These are phyloP conservation scores for Mya arenaria DNA, from an alignment of 1,140 invertebrate genomes.

Conservation along the genomic window DNA sequence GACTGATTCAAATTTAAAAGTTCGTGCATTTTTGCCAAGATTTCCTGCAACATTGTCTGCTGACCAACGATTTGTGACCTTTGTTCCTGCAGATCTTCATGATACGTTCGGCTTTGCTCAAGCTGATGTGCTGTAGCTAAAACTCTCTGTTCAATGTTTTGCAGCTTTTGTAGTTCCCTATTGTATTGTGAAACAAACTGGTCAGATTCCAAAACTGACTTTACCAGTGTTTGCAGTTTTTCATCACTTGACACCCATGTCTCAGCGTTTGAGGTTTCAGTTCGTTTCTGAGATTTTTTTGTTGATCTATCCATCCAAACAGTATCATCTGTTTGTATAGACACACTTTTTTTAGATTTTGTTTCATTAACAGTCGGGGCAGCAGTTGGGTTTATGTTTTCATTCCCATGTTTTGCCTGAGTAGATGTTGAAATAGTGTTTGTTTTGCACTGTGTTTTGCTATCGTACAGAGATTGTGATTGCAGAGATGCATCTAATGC, in stretches of 20 bases:
- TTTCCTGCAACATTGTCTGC: not conserved
- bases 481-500: not conserved
- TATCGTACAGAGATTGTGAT: not conserved
- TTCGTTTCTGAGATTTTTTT: not conserved
- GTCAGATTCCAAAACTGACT: too few relatives aligned
- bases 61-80: not conserved
- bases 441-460: not conserved
- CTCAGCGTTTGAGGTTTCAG: too few relatives aligned
- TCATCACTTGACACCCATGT: too few relatives aligned
- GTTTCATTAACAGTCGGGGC: not conserved
- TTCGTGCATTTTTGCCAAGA: not conserved
- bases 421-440: not conserved
- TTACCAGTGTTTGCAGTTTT: too few relatives aligned
- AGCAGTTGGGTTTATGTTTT: not conserved
- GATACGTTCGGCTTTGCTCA: not conserved
- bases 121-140: too few relatives aligned
- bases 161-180: too few relatives aligned
- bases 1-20: not conserved
- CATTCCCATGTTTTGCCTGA: not conserved
- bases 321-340: not conserved
- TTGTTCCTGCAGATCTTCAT: not conserved
- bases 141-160: too few relatives aligned
- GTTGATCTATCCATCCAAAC: not conserved
- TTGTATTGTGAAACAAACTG: too few relatives aligned
- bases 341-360: not conserved